Conservation (phyloP, 2,797 vertebrate species). For the Sebastes steindachneri region DNA sequence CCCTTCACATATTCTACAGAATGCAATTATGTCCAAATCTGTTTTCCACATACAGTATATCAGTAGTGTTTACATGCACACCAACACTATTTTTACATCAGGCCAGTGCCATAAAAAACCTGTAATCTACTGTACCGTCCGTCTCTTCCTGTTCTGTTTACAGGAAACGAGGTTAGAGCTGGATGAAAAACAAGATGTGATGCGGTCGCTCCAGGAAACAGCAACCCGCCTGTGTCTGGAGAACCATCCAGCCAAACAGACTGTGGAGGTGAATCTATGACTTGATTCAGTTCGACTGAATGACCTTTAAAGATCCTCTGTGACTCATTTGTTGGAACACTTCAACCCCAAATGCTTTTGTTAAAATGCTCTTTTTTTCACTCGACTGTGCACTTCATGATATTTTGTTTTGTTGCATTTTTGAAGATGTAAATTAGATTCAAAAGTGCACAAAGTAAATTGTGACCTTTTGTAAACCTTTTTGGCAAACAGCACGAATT, state of each 20-base stretch:
- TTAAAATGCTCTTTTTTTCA: neutral
- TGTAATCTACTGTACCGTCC: neutral
- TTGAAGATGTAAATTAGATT: neutral
- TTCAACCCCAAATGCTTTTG: neutral
- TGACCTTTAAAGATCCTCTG: constrained; percentile 41
- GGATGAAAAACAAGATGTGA: constrained; percentile 93
- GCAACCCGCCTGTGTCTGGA: constrained; percentile 90
- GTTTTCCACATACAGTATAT: neutral
- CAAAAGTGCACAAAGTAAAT: neutral
- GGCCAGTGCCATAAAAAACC: neutral
- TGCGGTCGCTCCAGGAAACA: constrained; percentile 92
- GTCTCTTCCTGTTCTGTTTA: constrained; percentile 2
- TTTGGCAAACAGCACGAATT: neutral
- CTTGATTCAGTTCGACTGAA: neutral
- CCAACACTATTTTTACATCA: neutral
- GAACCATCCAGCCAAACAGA: constrained; percentile 97
- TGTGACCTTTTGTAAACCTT: neutral
- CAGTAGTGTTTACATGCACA: neutral
- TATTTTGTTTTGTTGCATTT: neutral
- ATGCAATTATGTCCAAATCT: neutral
- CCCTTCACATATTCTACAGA: neutral
- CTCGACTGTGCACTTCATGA: neutral
- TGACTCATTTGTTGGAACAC: neutral
- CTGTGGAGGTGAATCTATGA: constrained; percentile 87
- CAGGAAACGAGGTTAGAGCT: constrained; percentile 92